Evolutionary conservation across 2,888 invertebrate genomes (phyloP), one percentile per base, ranked within the genome.

Genomic region (Tenthredo mesomela): DNA sequence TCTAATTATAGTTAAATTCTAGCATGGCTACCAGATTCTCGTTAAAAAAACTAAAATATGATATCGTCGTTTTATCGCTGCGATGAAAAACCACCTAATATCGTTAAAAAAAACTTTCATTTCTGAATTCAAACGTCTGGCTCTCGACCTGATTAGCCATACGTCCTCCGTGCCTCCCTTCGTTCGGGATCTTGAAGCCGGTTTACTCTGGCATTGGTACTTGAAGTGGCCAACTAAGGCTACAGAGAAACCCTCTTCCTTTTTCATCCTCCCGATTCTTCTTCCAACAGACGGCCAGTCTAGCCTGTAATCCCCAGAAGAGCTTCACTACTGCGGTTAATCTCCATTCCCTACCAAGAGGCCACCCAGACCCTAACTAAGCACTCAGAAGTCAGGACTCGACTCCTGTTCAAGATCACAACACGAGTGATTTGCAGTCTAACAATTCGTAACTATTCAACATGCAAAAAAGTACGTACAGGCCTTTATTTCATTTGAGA

Each of bases 251-350:
- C 29, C 75, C 75, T 43, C 75, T 75, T 75, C 25, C 75, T 70
- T 70, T 47, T 75, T 47, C 40, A 75, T 75, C 21, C 47, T 25
- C 47, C 37, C 78, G 50, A 78, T 78, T 78, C 6, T 78, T 54
- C 58, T 58, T n/a, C 29, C 78, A 58, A 43, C 58, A 9, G 33
- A 37, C 29, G 33, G 29, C 58, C 78, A 54, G 78, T 78, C 78
- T 78, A 78, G 58, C 54, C 18, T 58, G 78, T 58, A 78, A 78
- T 58, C 54, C 78, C 12, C 21, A 78, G 58, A 58, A 78, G 78
- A 33, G 33, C 37, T 25, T 58, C 15, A 5, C n/a, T 58, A 25
- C 50, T 54, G 37, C 37, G 50, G n/a, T 33, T 78, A 78, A 78
- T 54, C 78, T 54, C 58, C 78, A 78, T 58, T 78, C 58, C 78